Base-by-base conservation (phyloP, 2,113 vertebrate species). In the Abramis brama region DNA sequence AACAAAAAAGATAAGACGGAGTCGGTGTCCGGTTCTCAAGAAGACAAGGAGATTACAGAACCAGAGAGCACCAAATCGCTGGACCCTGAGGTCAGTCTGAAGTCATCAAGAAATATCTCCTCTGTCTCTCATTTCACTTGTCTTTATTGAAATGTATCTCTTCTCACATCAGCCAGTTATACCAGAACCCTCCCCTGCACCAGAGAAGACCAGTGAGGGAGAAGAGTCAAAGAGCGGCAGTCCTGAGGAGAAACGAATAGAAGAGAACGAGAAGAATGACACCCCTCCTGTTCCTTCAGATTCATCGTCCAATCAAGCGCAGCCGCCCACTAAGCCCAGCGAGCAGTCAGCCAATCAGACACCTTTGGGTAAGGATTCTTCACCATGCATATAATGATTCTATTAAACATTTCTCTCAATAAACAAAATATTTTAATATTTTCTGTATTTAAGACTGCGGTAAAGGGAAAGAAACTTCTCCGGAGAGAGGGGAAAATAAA, bases 31-130 rank as follows among this genome's bases (percentile, higher is more conserved):
- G 95, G 94, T 30, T 84, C 90, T 21, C 62, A 90, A 17, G 97
- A 99, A 47, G 97, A 99, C 62, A 98, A 96, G 87, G 97, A 98
- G 1, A 83, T 12, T 0, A 43, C 86, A 19, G 94, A 96, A 27
- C 95, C 92, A 86, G 97, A 96, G 76, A 15, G 74, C 87, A 94
- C 93, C 90, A 97, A 94, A 84, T 76, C 68, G 0, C 30, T 89
- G 0, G 97, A 97, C 36, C 89, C 90, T 82, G 97, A 97, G 94
- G 97, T 97, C 50, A 85, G 47, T 71, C 23, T 25, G 15, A 33
- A 70, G 10, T 79, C 5, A 27, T 13, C 13, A 52, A 64, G 11
- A 64, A 57, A 52, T 50, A 55, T 30, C 11, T 45, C 0, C 7
- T 59, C 25, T 78, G 12, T 88, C 59, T 62, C 71, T 82, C 83